Evolutionary conservation across 2,888 invertebrate genomes (phyloP).

Genomic region (Scaptomyza parva): DNA sequence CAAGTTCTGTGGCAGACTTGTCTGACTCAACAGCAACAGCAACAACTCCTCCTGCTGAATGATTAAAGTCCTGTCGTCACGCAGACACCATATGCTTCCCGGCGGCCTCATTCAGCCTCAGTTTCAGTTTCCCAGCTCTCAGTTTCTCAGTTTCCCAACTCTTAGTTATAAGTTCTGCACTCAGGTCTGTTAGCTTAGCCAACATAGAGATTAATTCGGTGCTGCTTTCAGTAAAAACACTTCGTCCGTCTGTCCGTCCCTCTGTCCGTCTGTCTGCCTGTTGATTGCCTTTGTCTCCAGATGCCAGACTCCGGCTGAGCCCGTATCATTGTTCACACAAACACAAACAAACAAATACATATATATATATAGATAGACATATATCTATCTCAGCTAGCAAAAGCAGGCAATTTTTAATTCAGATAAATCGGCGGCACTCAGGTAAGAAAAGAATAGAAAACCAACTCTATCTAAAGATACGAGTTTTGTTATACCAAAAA

Average conservation of each 20-base stretch:
- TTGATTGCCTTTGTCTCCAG: constrained; percentile 42
- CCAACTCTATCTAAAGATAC: not conserved
- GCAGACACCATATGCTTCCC: constrained; percentile 60
- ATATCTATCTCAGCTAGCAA: not conserved
- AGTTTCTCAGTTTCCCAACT: not conserved
- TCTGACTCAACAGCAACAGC: constrained; percentile 24
- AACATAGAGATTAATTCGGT: constrained; percentile 53
- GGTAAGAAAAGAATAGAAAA: not conserved
- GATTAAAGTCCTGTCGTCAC: constrained; percentile 79
- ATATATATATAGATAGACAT: no score
- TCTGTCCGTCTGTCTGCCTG: constrained; percentile 36
- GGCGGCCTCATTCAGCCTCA: constrained; percentile 38
- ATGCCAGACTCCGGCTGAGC: constrained; percentile 4
- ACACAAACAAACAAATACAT: no score
- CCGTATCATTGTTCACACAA: constrained; percentile 3
- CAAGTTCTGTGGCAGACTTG: constrained; percentile 41
- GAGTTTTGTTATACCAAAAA: not conserved
- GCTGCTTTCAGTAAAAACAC: constrained; percentile 30
- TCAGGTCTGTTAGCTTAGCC: constrained; percentile 1
- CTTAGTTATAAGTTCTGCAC: not conserved
- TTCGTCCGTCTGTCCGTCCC: constrained; percentile 26
- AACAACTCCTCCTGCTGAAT: no score
- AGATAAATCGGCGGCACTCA: not conserved
- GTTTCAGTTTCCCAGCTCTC: not conserved
- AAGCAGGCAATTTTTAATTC: not conserved